phyloP scores from a whole-genome alignment of 2,797 vertebrate genomes.

The Muscicapa comitata region DNA sequence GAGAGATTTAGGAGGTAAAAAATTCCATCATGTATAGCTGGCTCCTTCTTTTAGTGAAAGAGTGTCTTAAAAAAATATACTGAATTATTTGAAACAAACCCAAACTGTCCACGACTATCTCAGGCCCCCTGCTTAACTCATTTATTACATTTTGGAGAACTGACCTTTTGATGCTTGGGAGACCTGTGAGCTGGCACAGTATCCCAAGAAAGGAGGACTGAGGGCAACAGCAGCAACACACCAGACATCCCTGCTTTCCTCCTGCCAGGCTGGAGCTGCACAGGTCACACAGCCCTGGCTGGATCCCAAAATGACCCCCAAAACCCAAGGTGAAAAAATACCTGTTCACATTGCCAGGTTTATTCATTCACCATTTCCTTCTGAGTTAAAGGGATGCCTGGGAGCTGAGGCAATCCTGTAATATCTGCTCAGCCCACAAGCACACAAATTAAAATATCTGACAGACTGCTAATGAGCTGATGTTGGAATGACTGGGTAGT shows the following conservation, averaged over 20 bases:
- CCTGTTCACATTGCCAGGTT: background rate
- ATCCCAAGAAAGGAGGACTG: background rate
- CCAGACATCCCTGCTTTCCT: background rate
- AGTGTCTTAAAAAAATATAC: background rate
- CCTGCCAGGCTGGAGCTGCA: background rate
- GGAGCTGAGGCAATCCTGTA: slow-evolving; percentile 13
- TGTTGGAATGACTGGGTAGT: slow-evolving; percentile 78
- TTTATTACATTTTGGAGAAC: background rate
- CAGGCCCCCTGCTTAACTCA: background rate
- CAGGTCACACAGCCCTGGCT: background rate
- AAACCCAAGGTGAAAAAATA: background rate
- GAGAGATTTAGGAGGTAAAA: background rate
- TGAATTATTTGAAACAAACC: background rate
- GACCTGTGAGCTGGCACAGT: background rate
- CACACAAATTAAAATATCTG: slow-evolving; percentile 78
- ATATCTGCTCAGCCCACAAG: slow-evolving; percentile 69
- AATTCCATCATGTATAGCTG: rapidly evolving
- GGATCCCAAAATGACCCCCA: background rate
- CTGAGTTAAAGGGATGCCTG: slow-evolving; percentile 45
- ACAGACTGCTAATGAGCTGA: slow-evolving; percentile 87
- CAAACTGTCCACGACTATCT: background rate
- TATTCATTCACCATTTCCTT: background rate
- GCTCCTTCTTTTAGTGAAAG: background rate
- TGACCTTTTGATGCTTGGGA: background rate
- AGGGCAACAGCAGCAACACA: background rate